Evolutionary conservation across 2,113 vertebrate species (phyloP).

Genomic region (Tragelaphus imberbis): DNA sequence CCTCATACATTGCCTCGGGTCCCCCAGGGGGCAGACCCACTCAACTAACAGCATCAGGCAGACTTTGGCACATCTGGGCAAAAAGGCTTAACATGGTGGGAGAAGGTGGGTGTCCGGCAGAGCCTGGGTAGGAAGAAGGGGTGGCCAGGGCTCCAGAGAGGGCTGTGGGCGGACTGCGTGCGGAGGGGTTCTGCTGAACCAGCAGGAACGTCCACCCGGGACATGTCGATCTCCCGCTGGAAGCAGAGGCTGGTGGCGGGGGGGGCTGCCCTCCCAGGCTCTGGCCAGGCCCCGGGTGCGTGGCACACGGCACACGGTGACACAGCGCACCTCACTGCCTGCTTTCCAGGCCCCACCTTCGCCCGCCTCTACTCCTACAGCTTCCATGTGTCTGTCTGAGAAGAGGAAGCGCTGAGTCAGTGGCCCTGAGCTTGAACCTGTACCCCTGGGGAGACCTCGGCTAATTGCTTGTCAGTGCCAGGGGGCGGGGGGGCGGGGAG

Average conservation of each 20-base stretch:
- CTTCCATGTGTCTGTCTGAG: neutral
- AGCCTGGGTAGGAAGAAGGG: neutral
- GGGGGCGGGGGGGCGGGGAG: fast-evolving
- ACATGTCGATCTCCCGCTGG: fast-evolving
- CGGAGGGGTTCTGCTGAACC: fast-evolving
- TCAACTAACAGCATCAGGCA: neutral
- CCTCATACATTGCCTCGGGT: neutral
- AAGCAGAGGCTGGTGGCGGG: neutral
- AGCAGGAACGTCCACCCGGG: fast-evolving
- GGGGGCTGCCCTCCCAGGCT: fast-evolving
- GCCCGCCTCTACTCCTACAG: fast-evolving
- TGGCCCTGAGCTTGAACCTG: neutral
- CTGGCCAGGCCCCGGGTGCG: neutral
- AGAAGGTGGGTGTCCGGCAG: neutral
- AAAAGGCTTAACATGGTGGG: fast-evolving
- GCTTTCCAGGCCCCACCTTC: neutral
- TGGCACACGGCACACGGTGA: neutral
- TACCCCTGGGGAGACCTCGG: neutral
- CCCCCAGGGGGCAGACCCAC: neutral
- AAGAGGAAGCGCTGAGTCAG: neutral
- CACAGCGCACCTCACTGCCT: neutral
- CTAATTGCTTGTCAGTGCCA: neutral
- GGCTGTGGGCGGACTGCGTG: no score
- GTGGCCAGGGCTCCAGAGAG: neutral
- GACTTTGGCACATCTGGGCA: fast-evolving